Conservation (phyloP, 2,888 invertebrate species). For the Eupithecia vulgata region DNA sequence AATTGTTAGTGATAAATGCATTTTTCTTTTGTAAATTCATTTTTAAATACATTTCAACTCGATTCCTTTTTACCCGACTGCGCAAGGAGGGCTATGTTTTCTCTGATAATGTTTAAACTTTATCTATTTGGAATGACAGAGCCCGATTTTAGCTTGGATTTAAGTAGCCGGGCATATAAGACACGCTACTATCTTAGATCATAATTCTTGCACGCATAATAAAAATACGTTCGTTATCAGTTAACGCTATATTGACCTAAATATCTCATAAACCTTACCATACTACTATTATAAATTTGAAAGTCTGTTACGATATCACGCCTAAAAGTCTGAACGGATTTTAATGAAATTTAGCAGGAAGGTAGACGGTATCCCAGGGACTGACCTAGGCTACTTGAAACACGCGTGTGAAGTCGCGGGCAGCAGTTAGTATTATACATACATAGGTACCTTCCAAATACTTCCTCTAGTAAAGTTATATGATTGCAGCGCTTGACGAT, state of each 20-base stretch:
- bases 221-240: neutral
- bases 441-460: too few species aligned
- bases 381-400: too few species aligned
- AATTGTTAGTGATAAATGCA: neutral
- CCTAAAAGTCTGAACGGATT: too few species aligned
- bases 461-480: neutral
- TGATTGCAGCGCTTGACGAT: neutral
- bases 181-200: constrained; percentile 8
- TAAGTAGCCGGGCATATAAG: constrained; percentile 12
- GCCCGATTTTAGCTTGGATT: constrained; percentile 15
- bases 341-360: too few species aligned
- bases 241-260: neutral
- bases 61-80: constrained; percentile 2
- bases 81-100: neutral
- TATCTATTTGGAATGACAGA: constrained; percentile 12
- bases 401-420: too few species aligned
- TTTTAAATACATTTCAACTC: constrained; percentile 9
- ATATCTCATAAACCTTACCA: neutral
- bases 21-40: neutral
- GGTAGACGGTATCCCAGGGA: too few species aligned
- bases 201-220: constrained; percentile 18
- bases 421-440: too few species aligned
- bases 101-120: neutral
- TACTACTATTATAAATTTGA: too few species aligned
- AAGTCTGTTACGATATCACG: too few species aligned